Evolutionary conservation across 2,888 invertebrate genomes (phyloP).

Genomic region (Melinopterus prodromus): DNA sequence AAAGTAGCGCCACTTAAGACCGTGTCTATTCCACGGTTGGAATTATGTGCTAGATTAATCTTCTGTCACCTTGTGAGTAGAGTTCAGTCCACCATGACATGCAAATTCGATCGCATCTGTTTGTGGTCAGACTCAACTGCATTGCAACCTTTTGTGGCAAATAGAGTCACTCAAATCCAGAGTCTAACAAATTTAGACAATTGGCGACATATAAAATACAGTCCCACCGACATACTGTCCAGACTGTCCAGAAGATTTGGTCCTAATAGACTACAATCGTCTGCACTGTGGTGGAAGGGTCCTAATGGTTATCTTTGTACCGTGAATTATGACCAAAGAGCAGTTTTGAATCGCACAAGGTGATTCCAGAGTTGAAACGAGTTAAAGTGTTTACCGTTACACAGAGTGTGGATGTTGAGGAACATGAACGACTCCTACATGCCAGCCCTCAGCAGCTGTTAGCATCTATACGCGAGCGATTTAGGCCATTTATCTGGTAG

Average conservation of each 20-base stretch:
- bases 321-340: neutral
- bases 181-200: constrained; percentile 11
- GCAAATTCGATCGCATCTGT: constrained; percentile 12
- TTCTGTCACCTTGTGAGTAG: constrained; percentile 24
- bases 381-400: neutral
- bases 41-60: constrained; percentile 30
- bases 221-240: constrained; percentile 36
- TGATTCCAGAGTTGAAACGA: neutral
- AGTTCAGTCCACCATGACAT: constrained; percentile 7
- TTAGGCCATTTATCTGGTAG: constrained; percentile 42
- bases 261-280: neutral
- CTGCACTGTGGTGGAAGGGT: constrained; percentile 21
- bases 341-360: neutral
- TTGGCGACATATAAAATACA: constrained; percentile 34
- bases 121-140: constrained; percentile 33
- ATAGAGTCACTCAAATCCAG: constrained; percentile 34
- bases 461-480: constrained; percentile 28
- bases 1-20: constrained; percentile 14
- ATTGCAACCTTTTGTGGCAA: constrained; percentile 35
- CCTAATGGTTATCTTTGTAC: constrained; percentile 19
- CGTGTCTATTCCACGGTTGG: constrained; percentile 21
- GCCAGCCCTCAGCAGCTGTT: constrained; percentile 33
- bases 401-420: neutral
- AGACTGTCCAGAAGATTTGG: constrained; percentile 11
- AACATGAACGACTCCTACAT: neutral